These are phyloP conservation scores for Dendrolimus kikuchii DNA, from an alignment of 1,140 invertebrate species.

Conservation along the genomic window DNA sequence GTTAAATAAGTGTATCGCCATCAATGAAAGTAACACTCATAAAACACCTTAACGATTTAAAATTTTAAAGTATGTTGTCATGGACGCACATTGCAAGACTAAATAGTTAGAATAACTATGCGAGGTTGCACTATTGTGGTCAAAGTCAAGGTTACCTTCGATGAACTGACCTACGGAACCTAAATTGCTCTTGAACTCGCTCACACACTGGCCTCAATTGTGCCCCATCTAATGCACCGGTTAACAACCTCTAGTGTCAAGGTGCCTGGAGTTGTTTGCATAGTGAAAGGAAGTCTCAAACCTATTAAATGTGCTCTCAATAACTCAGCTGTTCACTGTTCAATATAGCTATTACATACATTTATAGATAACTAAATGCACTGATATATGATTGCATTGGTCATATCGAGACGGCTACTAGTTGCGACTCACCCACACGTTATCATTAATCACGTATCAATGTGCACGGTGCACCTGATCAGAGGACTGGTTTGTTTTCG, in stretches of 20 bases:
- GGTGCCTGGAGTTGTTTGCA: slow-evolving; percentile 58
- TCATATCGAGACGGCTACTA: too few species aligned
- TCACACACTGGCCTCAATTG: slow-evolving; percentile 70
- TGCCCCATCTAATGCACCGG: slow-evolving; percentile 63
- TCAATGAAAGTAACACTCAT: too few species aligned
- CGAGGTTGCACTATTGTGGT: slow-evolving; percentile 36
- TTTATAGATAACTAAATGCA: too few species aligned
- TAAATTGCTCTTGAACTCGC: slow-evolving; percentile 71
- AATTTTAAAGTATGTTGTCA: too few species aligned
- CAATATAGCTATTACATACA: not conserved
- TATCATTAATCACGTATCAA: too few species aligned
- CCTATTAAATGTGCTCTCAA: slow-evolving; percentile 11
- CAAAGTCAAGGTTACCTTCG: slow-evolving; percentile 70
- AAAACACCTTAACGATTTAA: too few species aligned
- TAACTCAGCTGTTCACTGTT: slow-evolving; percentile 2
- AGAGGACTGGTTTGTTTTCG: too few species aligned
- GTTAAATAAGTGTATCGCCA: too few species aligned
- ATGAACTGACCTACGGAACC: slow-evolving; percentile 70
- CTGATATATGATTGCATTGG: too few species aligned
- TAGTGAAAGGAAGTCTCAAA: slow-evolving; percentile 35
- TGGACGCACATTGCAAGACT: not conserved
- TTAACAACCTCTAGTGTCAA: slow-evolving; percentile 69
- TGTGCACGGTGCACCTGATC: too few species aligned
- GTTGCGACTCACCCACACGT: too few species aligned
- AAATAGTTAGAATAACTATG: slow-evolving; percentile 9